A percentile compares a stretch with the other conserved stretches of the same genome.
These are phyloP conservation scores for Metopia argyrocephala DNA, from an alignment of 2,888 invertebrate genomes.

Conservation along the genomic window DNA sequence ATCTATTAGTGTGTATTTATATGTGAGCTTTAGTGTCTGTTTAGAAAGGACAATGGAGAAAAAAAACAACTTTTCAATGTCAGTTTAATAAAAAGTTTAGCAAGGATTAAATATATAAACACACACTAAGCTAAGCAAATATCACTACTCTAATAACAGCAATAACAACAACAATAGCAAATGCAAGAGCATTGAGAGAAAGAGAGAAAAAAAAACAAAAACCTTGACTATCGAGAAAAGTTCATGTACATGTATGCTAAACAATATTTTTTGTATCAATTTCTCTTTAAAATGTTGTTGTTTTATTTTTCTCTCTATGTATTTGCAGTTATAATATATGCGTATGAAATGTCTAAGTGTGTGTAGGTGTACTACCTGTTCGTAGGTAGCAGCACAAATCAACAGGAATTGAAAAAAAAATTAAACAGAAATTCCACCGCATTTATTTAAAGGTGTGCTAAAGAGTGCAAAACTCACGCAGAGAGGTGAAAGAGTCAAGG, in stretches of 20 bases:
- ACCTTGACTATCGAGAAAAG: slow-evolving; percentile 55
- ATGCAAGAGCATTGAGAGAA: background rate
- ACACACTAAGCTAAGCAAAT: background rate
- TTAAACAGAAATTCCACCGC: background rate
- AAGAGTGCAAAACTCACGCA: background rate
- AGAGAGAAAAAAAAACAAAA: background rate
- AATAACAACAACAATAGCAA: background rate
- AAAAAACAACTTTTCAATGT: slow-evolving; percentile 47
- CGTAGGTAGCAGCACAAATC: slow-evolving; percentile 20
- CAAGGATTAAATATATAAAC: background rate
- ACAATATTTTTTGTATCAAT: background rate
- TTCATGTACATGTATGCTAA: slow-evolving; percentile 30
- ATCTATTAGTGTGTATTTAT: background rate
- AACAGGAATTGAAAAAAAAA: slow-evolving; percentile 32
- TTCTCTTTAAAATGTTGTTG: too few relatives aligned
- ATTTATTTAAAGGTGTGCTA: background rate
- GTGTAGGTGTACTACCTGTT: slow-evolving; percentile 28
- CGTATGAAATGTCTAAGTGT: background rate
- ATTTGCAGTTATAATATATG: background rate
- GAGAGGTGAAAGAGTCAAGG: background rate
- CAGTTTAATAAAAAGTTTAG: slow-evolving; percentile 17
- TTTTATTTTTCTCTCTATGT: too few relatives aligned
- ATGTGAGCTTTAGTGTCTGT: background rate
- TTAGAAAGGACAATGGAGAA: background rate
- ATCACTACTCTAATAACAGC: background rate